Evolutionary conservation across 2,888 invertebrate genomes (phyloP).

Genomic region (Cerastis rubricosa): DNA sequence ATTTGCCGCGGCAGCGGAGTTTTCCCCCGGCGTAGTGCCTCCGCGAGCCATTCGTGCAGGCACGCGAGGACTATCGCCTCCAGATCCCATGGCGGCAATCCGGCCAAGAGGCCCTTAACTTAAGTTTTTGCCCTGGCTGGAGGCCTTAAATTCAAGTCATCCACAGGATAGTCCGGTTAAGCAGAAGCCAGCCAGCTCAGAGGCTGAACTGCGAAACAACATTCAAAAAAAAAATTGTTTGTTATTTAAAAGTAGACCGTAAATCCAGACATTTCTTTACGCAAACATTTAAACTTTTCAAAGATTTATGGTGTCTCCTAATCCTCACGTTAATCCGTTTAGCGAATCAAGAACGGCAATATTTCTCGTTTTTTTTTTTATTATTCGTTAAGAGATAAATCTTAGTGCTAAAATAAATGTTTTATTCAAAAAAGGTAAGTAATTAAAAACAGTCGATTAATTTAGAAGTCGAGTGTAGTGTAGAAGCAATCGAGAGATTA

Average conservation of each 20-base stretch:
- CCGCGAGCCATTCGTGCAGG: too few relatives aligned
- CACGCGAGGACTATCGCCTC: too few relatives aligned
- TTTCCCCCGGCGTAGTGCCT: too few relatives aligned
- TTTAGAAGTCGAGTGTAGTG: neutral
- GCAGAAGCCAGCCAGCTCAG: too few relatives aligned
- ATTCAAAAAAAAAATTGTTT: slow-evolving; percentile 35
- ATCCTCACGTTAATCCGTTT: slow-evolving; percentile 62
- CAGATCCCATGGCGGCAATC: too few relatives aligned
- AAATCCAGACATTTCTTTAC: slow-evolving; percentile 42
- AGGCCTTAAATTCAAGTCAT: too few relatives aligned
- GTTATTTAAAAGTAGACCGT: slow-evolving; percentile 25
- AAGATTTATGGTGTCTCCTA: slow-evolving; percentile 55
- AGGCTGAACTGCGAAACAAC: too few relatives aligned
- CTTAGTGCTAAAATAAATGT: slow-evolving; percentile 15
- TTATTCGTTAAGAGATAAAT: slow-evolving; percentile 38
- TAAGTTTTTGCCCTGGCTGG: too few relatives aligned
- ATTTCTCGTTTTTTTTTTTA: slow-evolving; percentile 41
- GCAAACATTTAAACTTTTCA: slow-evolving; percentile 35
- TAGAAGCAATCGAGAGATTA: slow-evolving; percentile 7
- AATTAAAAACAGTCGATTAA: slow-evolving; percentile 44
- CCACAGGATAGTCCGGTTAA: too few relatives aligned
- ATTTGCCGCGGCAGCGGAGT: too few relatives aligned
- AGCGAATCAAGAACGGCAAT: slow-evolving; percentile 45
- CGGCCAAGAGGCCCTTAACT: too few relatives aligned
- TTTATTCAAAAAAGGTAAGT: slow-evolving; percentile 31